Percentiles rank a stretch among this genome's conserved stretches.
Evolutionary conservation across 2,113 vertebrate species (phyloP).

Genomic region (Syrmaticus mikado): DNA sequence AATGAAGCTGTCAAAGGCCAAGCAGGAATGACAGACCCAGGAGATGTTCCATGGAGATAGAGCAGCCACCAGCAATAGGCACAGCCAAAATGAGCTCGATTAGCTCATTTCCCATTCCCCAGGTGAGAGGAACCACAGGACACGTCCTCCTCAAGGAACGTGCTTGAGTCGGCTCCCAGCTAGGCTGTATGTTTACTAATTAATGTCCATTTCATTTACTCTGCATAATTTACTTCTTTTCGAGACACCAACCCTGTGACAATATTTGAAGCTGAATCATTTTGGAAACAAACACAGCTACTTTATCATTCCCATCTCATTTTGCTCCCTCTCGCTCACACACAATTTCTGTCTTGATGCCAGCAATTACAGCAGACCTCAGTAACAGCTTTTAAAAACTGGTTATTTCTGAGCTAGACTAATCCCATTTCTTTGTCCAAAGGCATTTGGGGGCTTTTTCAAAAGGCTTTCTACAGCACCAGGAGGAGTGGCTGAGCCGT

Average conservation of each 20-base stretch:
- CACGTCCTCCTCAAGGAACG: neutral
- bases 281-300: conserved; percentile 56
- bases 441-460: neutral
- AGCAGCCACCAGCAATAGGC: neutral
- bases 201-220: conserved; percentile 75
- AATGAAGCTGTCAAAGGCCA: conserved; percentile 46
- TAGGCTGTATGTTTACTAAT: conserved; percentile 52
- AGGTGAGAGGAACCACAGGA: conserved; percentile 22
- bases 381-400: conserved; percentile 45
- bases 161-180: conserved; percentile 32
- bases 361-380: conserved; percentile 65
- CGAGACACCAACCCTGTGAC: conserved; percentile 61
- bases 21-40: conserved; percentile 14
- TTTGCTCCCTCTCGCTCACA: neutral
- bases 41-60: neutral
- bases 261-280: conserved; percentile 66
- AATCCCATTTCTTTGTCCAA: conserved; percentile 31
- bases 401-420: conserved; percentile 50
- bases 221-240: conserved; percentile 59
- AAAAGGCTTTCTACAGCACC: neutral
- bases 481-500: neutral
- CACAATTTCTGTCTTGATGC: conserved; percentile 45
- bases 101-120: neutral
- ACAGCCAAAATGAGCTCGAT: neutral
- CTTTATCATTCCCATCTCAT: conserved; percentile 43